A percentile compares a stretch with the other conserved stretches of the same genome.
Evolutionary conservation across 2,113 vertebrate genomes (phyloP).

Genomic region (Scophthalmus maximus): DNA sequence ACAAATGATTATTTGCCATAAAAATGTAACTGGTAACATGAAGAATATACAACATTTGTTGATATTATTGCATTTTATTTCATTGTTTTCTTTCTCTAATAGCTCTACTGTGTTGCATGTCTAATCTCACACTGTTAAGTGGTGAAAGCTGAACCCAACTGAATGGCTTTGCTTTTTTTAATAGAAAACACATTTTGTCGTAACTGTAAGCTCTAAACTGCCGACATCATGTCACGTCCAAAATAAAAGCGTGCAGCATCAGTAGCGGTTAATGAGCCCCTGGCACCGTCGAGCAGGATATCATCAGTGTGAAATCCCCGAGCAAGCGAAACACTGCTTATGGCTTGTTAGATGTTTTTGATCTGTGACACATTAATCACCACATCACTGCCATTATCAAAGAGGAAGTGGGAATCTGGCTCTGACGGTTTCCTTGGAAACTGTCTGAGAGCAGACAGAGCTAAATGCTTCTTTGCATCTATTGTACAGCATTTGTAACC

Average conservation of each 20-base stretch:
- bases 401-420: conserved; percentile 65
- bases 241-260: conserved; percentile 55
- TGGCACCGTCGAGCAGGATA: conserved; percentile 49
- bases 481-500: conserved; percentile 18
- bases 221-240: conserved; percentile 36
- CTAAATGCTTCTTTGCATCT: conserved; percentile 61
- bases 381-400: conserved; percentile 68
- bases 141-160: conserved; percentile 21
- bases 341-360: conserved; percentile 72
- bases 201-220: conserved; percentile 24
- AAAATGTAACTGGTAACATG: not conserved
- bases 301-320: conserved; percentile 66
- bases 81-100: not conserved
- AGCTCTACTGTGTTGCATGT: not conserved
- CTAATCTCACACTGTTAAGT: not conserved
- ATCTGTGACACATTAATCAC: conserved; percentile 76
- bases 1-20: not conserved
- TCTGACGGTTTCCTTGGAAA: conserved; percentile 78
- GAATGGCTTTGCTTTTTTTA: conserved; percentile 30
- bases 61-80: not conserved
- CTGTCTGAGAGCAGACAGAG: conserved; percentile 62
- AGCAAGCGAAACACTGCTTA: conserved; percentile 55
- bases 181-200: conserved; percentile 39
- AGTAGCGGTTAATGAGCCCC: conserved; percentile 62
- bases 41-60: not conserved